phyloP scores from a whole-genome alignment of 2,113 vertebrate species.

The Ciconia boyciana region DNA sequence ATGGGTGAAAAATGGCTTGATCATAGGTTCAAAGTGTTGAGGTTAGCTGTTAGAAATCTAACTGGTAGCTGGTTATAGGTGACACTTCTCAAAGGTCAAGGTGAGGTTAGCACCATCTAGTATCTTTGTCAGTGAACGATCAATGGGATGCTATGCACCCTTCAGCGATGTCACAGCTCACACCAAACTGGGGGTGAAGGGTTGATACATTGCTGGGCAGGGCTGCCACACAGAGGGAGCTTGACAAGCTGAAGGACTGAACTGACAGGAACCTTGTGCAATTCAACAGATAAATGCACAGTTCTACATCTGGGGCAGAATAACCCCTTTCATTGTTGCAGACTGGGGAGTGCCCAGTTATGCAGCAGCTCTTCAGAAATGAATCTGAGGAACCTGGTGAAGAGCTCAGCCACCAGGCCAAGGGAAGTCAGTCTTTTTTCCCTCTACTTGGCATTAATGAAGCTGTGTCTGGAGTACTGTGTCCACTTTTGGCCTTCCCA shows the following conservation, averaged over 20 bases:
- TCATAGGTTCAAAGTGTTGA: background rate
- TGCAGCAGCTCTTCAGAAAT: background rate
- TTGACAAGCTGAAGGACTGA: background rate
- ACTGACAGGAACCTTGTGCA: background rate
- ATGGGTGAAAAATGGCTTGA: background rate
- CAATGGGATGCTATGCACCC: background rate
- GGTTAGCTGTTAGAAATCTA: background rate
- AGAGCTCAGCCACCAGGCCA: background rate
- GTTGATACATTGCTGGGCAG: background rate
- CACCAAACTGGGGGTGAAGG: background rate
- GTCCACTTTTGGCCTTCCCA: background rate
- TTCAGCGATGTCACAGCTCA: background rate
- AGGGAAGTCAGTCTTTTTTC: background rate
- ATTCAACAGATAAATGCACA: background rate
- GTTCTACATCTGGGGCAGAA: background rate
- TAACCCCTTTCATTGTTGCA: background rate
- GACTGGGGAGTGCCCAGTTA: background rate
- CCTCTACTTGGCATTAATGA: background rate
- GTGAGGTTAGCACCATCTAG: background rate
- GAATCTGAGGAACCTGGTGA: background rate
- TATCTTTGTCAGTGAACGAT: background rate
- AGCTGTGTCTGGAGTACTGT: background rate
- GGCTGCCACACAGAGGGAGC: background rate
- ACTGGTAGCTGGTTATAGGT: background rate
- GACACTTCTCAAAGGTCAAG: background rate